Conservation (phyloP, 2,113 vertebrate genomes). For the Brachyhypopomus gauderio region DNA sequence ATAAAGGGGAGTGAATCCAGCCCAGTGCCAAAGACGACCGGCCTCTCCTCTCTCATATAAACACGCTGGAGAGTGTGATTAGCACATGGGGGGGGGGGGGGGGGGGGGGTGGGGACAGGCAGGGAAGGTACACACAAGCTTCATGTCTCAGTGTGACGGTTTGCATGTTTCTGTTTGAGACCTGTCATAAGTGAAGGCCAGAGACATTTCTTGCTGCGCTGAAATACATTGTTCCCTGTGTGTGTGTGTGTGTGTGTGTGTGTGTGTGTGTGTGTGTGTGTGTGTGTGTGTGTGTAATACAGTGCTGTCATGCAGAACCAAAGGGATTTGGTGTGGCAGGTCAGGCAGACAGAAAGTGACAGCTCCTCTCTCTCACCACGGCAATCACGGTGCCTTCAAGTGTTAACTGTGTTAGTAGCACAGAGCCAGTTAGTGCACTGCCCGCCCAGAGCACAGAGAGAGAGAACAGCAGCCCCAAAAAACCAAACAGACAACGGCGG, state of each 20-base stretch:
- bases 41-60: constrained; percentile 13
- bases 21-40: constrained; percentile 14
- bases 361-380: constrained; percentile 39
- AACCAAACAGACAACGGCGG: too few relatives aligned
- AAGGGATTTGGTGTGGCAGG: constrained; percentile 47
- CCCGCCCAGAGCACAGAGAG: constrained; percentile 31
- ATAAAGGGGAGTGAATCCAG: constrained; percentile 5
- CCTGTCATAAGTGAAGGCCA: constrained; percentile 7
- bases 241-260: constrained; percentile 2
- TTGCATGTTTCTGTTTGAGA: constrained; percentile 4
- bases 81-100: background rate
- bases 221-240: background rate
- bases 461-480: constrained; percentile 11
- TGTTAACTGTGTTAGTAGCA: constrained; percentile 54
- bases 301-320: constrained; percentile 52
- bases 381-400: constrained; percentile 48
- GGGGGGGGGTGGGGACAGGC: background rate
- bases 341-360: constrained; percentile 33
- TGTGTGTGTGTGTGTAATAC: background rate
- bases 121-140: background rate
- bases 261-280: constrained; percentile 1
- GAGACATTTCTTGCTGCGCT: background rate
- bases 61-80: constrained; percentile 21
- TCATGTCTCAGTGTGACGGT: background rate
- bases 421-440: constrained; percentile 26